Conservation (phyloP, 2,888 invertebrate genomes). For the Lithophane semibrunnea region DNA sequence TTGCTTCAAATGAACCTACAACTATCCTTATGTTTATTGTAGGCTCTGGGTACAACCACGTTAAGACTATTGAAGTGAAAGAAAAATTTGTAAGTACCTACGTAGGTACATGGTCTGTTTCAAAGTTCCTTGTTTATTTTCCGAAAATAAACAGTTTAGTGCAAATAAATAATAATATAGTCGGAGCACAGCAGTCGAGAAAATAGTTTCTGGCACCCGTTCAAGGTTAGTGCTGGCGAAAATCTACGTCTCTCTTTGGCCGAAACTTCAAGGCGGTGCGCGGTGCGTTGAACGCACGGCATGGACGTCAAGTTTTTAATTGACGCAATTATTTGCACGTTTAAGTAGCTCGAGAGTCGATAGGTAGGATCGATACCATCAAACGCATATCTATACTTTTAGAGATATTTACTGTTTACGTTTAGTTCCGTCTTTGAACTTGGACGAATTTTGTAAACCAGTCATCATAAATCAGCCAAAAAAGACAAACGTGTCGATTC, state of each 20-base stretch:
- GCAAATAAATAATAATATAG: slow-evolving; percentile 75
- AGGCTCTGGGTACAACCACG: neutral
- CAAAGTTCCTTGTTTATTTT: slow-evolving; percentile 76
- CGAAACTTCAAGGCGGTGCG: slow-evolving; percentile 77
- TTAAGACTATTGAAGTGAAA: neutral
- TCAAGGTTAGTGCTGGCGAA: slow-evolving; percentile 85
- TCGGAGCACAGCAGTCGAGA: slow-evolving; percentile 77
- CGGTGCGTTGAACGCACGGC: slow-evolving; percentile 79
- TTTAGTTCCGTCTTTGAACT: slow-evolving; percentile 31
- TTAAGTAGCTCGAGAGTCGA: too few species aligned
- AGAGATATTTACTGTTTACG: neutral
- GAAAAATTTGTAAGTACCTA: slow-evolving; percentile 1
- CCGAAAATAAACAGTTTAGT: slow-evolving; percentile 76
- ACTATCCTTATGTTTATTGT: too few species aligned
- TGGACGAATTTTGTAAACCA: neutral
- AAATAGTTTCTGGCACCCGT: slow-evolving; percentile 86
- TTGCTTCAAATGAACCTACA: neutral
- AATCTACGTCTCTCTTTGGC: slow-evolving; percentile 89
- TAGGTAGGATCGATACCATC: neutral
- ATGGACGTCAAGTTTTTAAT: slow-evolving; percentile 78
- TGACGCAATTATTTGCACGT: slow-evolving; percentile 74
- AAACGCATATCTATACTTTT: neutral
- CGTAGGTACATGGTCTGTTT: slow-evolving; percentile 26
- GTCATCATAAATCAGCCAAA: neutral
- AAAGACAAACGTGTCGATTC: neutral